Evolutionary conservation across 92 coral and sea anemone species (phyloP), one percentile per base, ranked within the genome.

Genomic region (Micromussa lordhowensis): DNA sequence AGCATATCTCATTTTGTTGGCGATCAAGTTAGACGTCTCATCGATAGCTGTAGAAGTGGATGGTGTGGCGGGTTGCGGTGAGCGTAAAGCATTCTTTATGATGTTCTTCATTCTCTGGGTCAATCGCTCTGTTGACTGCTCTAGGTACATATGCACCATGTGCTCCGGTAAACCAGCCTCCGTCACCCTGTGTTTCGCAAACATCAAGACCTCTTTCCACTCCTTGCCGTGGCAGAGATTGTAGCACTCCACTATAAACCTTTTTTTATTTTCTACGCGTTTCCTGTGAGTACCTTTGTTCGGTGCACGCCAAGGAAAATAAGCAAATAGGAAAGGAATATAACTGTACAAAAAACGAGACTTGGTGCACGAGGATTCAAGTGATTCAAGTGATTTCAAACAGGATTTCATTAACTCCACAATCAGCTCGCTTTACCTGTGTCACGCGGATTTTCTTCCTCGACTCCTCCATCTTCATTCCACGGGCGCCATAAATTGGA

Each of bases 151-250:
- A 70, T 38, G 24, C 70, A 81, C 75, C 24, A 81, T 80, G 72
- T 89, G 85, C 75, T 49, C 78, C 21, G 79, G 84, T 59, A 76
- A 44, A 51, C 88, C 92, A 63, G 55, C 88, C 73, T 89, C 88
- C 19, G 29, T 77, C 40, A 89, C 82, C 78, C 84, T 82, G 51
- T 88, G 81, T 26, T 76, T 63, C 10, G 77, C 78, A 63, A 82
- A 77, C 80, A 28, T 28, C 73, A 89, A 26, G 40, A 63, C 84
- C 59, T 76, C 83, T 59, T 74, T 68, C 84, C 88, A 89, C 29
- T 83, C 88, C 58, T 83, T 89, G 63, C 84, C 92, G 36, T 55
- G 71, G 71, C 92, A 89, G 76, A 30, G 77, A 68, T 89, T 89
- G 61, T 89, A 89, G 63, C 88, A 89, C 55, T 89, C 92, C 48